Evolutionary conservation across 2,797 vertebrate genomes (phyloP).

Genomic region (Pyrocephalus nanus): DNA sequence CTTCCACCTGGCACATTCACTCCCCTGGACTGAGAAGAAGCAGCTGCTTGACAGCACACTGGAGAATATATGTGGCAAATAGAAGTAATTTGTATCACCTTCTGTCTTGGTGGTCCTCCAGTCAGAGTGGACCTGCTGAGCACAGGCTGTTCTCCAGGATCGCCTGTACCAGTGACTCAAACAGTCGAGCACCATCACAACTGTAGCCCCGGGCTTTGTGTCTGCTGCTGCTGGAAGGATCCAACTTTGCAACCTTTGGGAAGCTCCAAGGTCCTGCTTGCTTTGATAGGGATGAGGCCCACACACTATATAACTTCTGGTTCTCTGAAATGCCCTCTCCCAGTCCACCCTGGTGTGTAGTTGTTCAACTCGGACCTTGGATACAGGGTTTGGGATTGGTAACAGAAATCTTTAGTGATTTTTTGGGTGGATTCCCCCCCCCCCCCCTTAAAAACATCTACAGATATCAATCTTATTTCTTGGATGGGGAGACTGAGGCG

Average conservation of each 20-base stretch:
- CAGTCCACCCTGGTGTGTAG: neutral
- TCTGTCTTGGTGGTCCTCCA: neutral
- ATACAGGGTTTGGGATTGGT: neutral
- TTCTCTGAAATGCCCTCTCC: neutral
- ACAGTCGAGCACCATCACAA: neutral
- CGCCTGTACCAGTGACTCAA: neutral
- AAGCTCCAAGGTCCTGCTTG: neutral
- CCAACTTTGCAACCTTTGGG: neutral
- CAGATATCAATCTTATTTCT: neutral
- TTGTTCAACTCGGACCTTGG: neutral
- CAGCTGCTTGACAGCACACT: neutral
- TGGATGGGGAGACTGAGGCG: neutral
- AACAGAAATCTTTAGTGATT: too few species aligned
- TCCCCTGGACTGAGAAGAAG: neutral
- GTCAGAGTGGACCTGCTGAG: neutral
- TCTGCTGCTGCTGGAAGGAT: neutral
- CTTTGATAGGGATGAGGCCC: neutral
- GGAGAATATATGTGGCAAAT: neutral
- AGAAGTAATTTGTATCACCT: neutral
- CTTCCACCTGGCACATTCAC: neutral
- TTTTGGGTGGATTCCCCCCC: too few species aligned
- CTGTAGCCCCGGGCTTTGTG: neutral
- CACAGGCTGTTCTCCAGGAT: neutral
- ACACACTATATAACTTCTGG: rapidly evolving
- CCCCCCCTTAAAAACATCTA: neutral